A percentile compares a stretch with the other conserved stretches of the same genome.
phyloP scores from a whole-genome alignment of 2,113 vertebrate species.

The Leuciscus idus region DNA sequence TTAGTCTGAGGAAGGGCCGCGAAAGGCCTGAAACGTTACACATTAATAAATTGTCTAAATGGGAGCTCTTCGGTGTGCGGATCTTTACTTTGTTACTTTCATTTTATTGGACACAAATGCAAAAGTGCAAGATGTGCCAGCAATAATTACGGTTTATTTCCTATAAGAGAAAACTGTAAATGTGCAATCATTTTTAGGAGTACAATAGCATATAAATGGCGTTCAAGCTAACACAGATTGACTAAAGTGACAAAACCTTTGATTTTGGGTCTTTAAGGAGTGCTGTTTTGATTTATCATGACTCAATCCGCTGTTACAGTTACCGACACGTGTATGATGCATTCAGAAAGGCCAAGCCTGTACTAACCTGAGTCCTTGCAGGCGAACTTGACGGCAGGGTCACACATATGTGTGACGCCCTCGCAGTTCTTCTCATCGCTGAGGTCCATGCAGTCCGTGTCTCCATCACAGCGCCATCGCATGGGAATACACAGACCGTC shows the following conservation, averaged over 20 bases:
- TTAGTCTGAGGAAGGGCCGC: too few relatives aligned
- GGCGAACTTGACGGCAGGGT: constrained; percentile 92
- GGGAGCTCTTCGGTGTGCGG: too few relatives aligned
- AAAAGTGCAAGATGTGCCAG: neutral
- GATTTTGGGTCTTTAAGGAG: neutral
- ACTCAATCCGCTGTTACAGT: neutral
- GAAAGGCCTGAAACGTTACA: too few relatives aligned
- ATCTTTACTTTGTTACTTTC: too few relatives aligned
- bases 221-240: neutral
- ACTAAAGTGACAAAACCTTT: neutral
- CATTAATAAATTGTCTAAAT: too few relatives aligned
- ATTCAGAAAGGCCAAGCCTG: neutral
- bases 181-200: neutral
- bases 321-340: neutral
- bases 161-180: neutral
- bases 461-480: constrained; percentile 94
- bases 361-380: constrained; percentile 92
- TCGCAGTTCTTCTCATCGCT: constrained; percentile 94
- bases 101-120: neutral
- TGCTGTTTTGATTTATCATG: neutral
- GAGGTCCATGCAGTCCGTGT: constrained; percentile 96
- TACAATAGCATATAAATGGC: neutral
- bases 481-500: constrained; percentile 93
- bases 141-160: neutral
- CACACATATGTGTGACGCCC: constrained; percentile 91